phyloP scores from a whole-genome alignment of 2,888 invertebrate species.

The Chloroclystis v-ata region DNA sequence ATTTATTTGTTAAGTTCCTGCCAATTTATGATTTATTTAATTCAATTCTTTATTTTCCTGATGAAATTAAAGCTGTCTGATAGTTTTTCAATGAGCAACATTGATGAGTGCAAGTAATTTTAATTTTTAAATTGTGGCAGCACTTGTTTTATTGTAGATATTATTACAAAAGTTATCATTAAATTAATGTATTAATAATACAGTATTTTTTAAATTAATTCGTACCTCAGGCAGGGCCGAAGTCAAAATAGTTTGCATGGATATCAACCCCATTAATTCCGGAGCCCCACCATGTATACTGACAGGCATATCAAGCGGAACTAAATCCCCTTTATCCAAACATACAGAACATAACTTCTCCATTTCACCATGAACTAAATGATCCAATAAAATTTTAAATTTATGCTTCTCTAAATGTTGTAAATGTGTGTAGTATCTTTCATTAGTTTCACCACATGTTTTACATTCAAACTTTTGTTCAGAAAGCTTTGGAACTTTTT shows the following conservation, averaged over 20 bases:
- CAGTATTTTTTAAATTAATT: too few relatives aligned
- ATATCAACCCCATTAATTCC: constrained; percentile 52
- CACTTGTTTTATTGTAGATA: too few relatives aligned
- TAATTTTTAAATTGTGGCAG: too few relatives aligned
- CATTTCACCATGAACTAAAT: constrained; percentile 50
- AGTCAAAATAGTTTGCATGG: constrained; percentile 47
- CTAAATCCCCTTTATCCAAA: constrained; percentile 45
- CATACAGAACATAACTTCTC: constrained; percentile 57
- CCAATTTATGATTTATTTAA: too few relatives aligned
- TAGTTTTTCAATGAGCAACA: too few relatives aligned
- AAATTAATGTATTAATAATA: too few relatives aligned
- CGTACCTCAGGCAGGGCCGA: constrained; percentile 61
- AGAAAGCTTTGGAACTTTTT: not conserved
- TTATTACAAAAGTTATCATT: too few relatives aligned
- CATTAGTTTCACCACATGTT: constrained; percentile 41
- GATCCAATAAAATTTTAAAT: constrained; percentile 52
- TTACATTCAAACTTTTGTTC: constrained; percentile 44
- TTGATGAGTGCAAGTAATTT: too few relatives aligned
- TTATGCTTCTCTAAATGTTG: constrained; percentile 67
- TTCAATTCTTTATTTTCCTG: too few relatives aligned
- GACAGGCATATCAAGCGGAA: constrained; percentile 45
- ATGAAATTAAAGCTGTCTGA: too few relatives aligned
- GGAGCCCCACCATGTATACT: constrained; percentile 59
- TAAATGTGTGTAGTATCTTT: constrained; percentile 43
- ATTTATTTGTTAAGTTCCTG: too few relatives aligned